Evolutionary conservation across 2,113 vertebrate genomes (phyloP).

Genomic region (human (Homo sapiens)): GRCh38 chr7:96127501-96128000

Average conservation of each 20-base stretch:
- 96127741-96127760: constrained; percentile 79
- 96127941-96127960: constrained; percentile 86
- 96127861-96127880: constrained; percentile 85
- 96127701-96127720: constrained; percentile 69
- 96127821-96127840: constrained; percentile 87
- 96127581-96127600: constrained; percentile 30
- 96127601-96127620: constrained; percentile 30
- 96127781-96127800: constrained; percentile 40
- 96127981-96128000: constrained; percentile 84
- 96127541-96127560: constrained; percentile 25
- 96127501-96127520: neutral
- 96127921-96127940: constrained; percentile 83
- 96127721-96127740: constrained; percentile 79
- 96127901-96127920: constrained; percentile 86
- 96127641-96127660: constrained; percentile 64
- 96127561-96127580: constrained; percentile 48
- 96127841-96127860: constrained; percentile 89
- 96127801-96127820: neutral
- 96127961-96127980: constrained; percentile 86
- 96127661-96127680: constrained; percentile 66
- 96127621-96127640: constrained; percentile 48
- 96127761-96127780: constrained; percentile 78
- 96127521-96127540: neutral
- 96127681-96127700: neutral
- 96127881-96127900: constrained; percentile 86